Conservation (phyloP, 2,888 invertebrate species). For the Andrena marginata region DNA sequence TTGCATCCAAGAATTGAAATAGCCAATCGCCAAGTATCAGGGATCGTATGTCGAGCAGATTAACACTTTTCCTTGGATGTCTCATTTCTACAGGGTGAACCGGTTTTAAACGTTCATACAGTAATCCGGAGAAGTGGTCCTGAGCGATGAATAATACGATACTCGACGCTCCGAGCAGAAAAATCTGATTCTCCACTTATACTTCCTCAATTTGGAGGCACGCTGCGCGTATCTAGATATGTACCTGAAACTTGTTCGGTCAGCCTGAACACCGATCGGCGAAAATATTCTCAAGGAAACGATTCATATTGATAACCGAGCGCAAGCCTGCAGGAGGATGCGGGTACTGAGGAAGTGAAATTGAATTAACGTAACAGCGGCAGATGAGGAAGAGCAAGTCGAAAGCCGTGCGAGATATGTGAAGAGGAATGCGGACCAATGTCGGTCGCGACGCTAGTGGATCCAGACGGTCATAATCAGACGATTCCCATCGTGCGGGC, state of each 20-base stretch:
- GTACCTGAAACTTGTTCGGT: not conserved
- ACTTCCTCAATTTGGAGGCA: not conserved
- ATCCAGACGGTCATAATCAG: slow-evolving; percentile 52
- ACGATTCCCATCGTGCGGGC: slow-evolving; percentile 56
- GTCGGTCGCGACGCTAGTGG: slow-evolving; percentile 17
- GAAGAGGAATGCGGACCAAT: slow-evolving; percentile 32
- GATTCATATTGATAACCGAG: slow-evolving; percentile 78
- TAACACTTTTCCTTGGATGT: no score
- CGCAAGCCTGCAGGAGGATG: not conserved
- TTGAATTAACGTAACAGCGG: slow-evolving; percentile 19
- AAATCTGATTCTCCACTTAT: no score
- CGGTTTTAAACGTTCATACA: no score
- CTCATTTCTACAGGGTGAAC: no score
- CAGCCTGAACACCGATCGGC: not conserved
- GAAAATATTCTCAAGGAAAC: slow-evolving; percentile 58
- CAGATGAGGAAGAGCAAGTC: not conserved
- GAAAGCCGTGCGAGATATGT: not conserved
- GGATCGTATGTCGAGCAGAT: no score
- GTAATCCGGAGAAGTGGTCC: no score
- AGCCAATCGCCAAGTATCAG: no score
- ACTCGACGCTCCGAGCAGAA: no score
- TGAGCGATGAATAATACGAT: no score
- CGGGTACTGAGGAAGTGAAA: slow-evolving; percentile 11
- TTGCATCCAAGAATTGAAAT: no score
- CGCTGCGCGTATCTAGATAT: not conserved